Evolutionary conservation across 37 sponge, comb jelly and placozoan species (phyloP).

Genomic region (Amphimedon queenslandica): DNA sequence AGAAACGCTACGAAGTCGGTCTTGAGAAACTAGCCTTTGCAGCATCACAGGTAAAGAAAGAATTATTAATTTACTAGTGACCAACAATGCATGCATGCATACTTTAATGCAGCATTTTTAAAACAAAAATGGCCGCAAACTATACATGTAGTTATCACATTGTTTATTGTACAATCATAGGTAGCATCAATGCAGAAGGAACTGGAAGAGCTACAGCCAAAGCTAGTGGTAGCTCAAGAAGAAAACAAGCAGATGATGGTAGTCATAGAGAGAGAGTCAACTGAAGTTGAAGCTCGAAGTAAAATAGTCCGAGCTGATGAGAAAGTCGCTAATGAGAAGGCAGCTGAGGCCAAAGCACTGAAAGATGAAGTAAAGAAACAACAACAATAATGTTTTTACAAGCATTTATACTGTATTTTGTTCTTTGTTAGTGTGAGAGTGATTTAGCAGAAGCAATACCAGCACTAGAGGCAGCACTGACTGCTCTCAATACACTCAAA

Average conservation of each 20-base stretch:
- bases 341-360: slow-evolving; percentile 88
- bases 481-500: slow-evolving; percentile 96
- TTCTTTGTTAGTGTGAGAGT: slow-evolving; percentile 81
- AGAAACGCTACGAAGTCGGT: slow-evolving; percentile 93
- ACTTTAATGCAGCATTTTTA: too few relatives aligned
- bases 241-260: slow-evolving; percentile 95
- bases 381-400: not conserved
- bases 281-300: slow-evolving; percentile 88
- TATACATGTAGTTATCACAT: too few relatives aligned
- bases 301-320: slow-evolving; percentile 89
- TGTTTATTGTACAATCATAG: too few relatives aligned
- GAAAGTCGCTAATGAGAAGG: slow-evolving; percentile 85
- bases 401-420: not conserved
- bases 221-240: slow-evolving; percentile 78
- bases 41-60: slow-evolving; percentile 84
- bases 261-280: slow-evolving; percentile 87
- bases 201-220: slow-evolving; percentile 95
- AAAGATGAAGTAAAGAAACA: slow-evolving; percentile 79
- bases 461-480: slow-evolving; percentile 93
- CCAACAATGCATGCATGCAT: too few relatives aligned
- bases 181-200: slow-evolving; percentile 97
- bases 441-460: slow-evolving; percentile 99
- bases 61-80: too few relatives aligned
- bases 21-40: slow-evolving; percentile 97
- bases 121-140: too few relatives aligned